Evolutionary conservation across 2,113 vertebrate species (phyloP).

Genomic region (Seriola dumerili): DNA sequence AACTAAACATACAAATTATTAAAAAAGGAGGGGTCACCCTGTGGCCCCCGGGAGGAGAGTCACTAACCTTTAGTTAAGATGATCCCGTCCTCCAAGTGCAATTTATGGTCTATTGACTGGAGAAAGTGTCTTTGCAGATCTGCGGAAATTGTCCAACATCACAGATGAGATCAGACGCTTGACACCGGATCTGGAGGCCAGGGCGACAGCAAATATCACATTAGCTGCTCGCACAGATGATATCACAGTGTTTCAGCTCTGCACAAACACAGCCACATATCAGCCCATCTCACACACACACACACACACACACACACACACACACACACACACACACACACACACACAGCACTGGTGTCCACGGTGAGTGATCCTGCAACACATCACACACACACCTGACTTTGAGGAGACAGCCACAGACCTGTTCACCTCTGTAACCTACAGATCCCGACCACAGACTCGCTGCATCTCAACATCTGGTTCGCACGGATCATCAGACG

Average conservation of each 20-base stretch:
- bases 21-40: slow-evolving; percentile 90
- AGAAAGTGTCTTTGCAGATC: slow-evolving; percentile 92
- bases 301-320: slow-evolving; percentile 25
- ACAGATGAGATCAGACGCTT: slow-evolving; percentile 95
- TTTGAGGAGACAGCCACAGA: no score
- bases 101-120: slow-evolving; percentile 98
- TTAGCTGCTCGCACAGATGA: slow-evolving; percentile 89
- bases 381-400: background rate
- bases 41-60: slow-evolving; percentile 84
- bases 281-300: slow-evolving; percentile 77
- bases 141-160: slow-evolving; percentile 98
- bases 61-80: slow-evolving; percentile 92
- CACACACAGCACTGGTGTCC: no score
- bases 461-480: no score
- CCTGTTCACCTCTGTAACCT: no score
- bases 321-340: slow-evolving; percentile 38
- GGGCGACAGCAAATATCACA: slow-evolving; percentile 89
- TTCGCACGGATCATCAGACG: no score
- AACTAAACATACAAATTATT: slow-evolving; percentile 99
- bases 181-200: slow-evolving; percentile 86
- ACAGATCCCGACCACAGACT: no score
- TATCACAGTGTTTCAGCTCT: slow-evolving; percentile 87
- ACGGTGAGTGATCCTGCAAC: background rate
- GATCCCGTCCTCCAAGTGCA: slow-evolving; percentile 91
- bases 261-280: slow-evolving; percentile 87